Percentiles rank a stretch among this genome's conserved stretches.
These are phyloP conservation scores for Uromys caudimaculatus DNA, from an alignment of 2,797 vertebrate species.

Conservation along the genomic window DNA sequence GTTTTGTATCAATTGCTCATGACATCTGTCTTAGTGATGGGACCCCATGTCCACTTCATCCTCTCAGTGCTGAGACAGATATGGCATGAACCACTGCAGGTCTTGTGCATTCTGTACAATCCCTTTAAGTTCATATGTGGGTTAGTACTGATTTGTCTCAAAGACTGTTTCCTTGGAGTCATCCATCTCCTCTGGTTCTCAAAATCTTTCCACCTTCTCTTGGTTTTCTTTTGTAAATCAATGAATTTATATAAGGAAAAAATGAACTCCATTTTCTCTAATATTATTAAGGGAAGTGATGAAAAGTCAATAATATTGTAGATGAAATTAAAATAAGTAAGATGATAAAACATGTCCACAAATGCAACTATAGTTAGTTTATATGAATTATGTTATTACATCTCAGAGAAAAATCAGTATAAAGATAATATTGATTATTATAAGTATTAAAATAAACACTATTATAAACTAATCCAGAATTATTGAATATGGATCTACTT, in stretches of 20 bases:
- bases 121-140: not conserved
- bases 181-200: not conserved
- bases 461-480: not conserved
- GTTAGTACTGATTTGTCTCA: not conserved
- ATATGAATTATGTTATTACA: not conserved
- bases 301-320: not conserved
- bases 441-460: not conserved
- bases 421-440: not conserved
- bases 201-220: not conserved
- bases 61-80: not conserved
- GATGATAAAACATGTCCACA: not conserved
- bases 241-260: not conserved
- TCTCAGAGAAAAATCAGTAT: not conserved
- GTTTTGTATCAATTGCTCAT: not conserved
- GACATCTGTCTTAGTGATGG: not conserved
- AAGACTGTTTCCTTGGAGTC: not conserved
- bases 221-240: not conserved
- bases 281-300: conserved; percentile 26
- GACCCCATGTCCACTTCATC: not conserved
- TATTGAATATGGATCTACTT: not conserved
- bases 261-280: not conserved
- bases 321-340: conserved; percentile 1
- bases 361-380: not conserved
- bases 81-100: not conserved
- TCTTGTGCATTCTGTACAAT: not conserved